Percentiles rank a stretch among this genome's conserved stretches.
These are phyloP conservation scores for Platalea minor DNA, from an alignment of 2,797 vertebrate species.

Conservation along the genomic window DNA sequence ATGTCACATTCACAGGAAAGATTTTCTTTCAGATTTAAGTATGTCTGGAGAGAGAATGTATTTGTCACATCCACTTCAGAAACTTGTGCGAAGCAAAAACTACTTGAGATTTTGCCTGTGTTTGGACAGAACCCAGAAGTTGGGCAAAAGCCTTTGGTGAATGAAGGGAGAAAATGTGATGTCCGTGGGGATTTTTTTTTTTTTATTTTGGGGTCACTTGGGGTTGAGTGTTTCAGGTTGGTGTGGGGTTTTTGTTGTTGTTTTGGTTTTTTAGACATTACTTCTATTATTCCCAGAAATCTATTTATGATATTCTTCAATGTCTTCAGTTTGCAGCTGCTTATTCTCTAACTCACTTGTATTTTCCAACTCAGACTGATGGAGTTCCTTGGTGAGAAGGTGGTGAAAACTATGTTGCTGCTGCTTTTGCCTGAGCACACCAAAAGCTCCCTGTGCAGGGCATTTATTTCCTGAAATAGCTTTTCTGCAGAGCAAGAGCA, in stretches of 20 bases:
- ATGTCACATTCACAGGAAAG: not conserved
- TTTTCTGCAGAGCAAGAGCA: not conserved
- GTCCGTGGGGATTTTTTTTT: not conserved
- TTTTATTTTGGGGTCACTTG: not conserved
- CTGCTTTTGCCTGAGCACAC: not conserved
- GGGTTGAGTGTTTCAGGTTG: not conserved
- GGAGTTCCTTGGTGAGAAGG: not conserved
- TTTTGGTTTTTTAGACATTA: not conserved
- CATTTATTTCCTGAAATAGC: not conserved
- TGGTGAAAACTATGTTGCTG: not conserved
- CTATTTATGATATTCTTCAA: not conserved
- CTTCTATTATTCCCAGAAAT: not conserved
- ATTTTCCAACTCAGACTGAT: not conserved
- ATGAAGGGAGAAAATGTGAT: not conserved
- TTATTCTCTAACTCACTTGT: not conserved
- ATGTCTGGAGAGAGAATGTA: not conserved
- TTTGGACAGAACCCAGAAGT: not conserved
- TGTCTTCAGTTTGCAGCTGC: not conserved
- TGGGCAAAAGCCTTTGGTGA: not conserved
- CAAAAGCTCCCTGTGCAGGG: not conserved
- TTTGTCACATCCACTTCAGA: not conserved
- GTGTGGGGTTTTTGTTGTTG: not conserved
- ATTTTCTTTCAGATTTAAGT: not conserved
- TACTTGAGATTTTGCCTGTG: not conserved
- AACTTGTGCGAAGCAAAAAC: not conserved